Conservation (phyloP, 2,113 vertebrate genomes). For the Lipophrys pholis region DNA sequence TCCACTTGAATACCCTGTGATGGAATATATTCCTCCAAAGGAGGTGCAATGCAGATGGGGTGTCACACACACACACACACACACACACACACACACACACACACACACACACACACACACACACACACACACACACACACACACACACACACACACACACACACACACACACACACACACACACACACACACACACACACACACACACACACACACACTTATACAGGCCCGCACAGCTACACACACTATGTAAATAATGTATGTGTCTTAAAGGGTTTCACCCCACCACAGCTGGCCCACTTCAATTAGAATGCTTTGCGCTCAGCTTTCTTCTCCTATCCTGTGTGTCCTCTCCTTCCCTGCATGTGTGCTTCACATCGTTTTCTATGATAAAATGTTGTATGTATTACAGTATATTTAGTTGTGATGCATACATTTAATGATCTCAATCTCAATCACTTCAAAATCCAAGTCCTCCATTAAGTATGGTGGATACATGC, state of each 20-base stretch:
- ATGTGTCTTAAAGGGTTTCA: conserved; percentile 83
- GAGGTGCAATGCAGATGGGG: conserved; percentile 69
- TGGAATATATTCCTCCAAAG: conserved; percentile 73
- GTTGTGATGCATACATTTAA: not conserved
- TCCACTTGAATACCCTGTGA: conserved; percentile 70
- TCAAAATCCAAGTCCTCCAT: too few species aligned
- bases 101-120: conserved; percentile 18
- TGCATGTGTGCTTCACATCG: not conserved
- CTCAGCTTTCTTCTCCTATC: conserved; percentile 46
- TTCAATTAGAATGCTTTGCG: conserved; percentile 79
- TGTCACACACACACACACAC: conserved; percentile 40
- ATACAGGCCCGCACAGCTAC: conserved; percentile 16
- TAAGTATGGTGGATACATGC: not conserved
- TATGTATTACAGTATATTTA: not conserved
- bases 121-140: conserved; percentile 23
- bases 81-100: conserved; percentile 8
- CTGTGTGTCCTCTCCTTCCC: not conserved
- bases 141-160: not conserved
- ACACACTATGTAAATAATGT: conserved; percentile 82
- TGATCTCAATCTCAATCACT: too few species aligned
- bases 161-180: conserved; percentile 37
- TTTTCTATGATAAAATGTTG: not conserved
- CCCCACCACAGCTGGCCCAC: conserved; percentile 75
- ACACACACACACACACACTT: conserved; percentile 35
- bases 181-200: conserved; percentile 14